Base-by-base conservation (phyloP, 1,140 invertebrate genomes). In the Notospermus geniculatus region DNA sequence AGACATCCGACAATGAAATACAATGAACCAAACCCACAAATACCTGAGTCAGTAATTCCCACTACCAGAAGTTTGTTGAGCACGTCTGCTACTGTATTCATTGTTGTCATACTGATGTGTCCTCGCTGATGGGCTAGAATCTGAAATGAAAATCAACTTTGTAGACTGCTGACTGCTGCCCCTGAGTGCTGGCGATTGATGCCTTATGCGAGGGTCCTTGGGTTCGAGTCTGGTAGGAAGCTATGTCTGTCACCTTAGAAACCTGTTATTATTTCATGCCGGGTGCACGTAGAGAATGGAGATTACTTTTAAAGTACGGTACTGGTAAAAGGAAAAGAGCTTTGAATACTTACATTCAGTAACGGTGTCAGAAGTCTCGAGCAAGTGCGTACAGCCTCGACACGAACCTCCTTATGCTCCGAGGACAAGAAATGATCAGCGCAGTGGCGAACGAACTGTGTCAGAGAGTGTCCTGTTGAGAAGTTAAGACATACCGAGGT, bases 311-410 rank as follows among this genome's bases (percentile, higher is more conserved):
- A n/a, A n/a, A n/a, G n/a, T n/a, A n/a, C n/a, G n/a, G n/a, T n/a
- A n/a, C n/a, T n/a, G n/a, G 32, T 5, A 50, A 4, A 50, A 27
- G 25, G 54, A 55, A 23, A 55, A n/a, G n/a, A 22, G 22, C 13
- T 9, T 7, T 15, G 30, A 13, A 11, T 17, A 62, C 71, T 68
- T 54, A 87, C 87, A 39, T 87, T 85, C 22, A 95, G 85, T 13
- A 91, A 89, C 43, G 95, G 86, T 58, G 90, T 86, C 5, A 99
- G 83, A 7, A 99, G 83, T 65, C 91, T 87, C 27, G 92, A 92
- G 73, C 95, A 95, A 0, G 95, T 98, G 73, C 90, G 87, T 0
- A 98, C 95, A 22, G 96, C 92, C 82, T 98, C 95, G 52, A 98
- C 78, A 22, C 96, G 86, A 0, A 99, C 90, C 77, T 97, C 93